Conservation (phyloP, 2,113 vertebrate species). For the Anseranas semipalmata region DNA sequence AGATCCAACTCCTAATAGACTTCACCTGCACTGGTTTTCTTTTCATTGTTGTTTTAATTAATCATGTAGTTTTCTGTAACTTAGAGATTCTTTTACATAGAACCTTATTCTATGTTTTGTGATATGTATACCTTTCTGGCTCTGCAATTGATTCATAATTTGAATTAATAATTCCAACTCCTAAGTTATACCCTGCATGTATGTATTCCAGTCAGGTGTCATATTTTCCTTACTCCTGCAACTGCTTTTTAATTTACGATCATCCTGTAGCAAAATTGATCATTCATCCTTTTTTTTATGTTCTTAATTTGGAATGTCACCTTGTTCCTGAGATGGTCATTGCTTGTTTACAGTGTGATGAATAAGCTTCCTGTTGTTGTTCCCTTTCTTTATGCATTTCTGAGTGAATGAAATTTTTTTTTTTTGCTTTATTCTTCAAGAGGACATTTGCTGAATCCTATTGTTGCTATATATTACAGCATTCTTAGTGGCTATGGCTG, state of each 20-base stretch:
- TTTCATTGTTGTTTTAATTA: background rate
- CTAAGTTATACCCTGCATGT: background rate
- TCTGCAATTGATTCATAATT: background rate
- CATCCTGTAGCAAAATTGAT: background rate
- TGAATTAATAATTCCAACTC: background rate
- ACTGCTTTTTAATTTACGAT: background rate
- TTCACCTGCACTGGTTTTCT: background rate
- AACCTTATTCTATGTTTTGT: background rate
- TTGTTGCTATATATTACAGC: background rate
- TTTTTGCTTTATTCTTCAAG: background rate
- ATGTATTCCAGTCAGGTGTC: background rate
- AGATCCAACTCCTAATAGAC: background rate
- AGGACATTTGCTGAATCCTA: background rate
- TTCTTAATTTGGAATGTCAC: background rate
- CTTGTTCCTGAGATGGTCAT: background rate
- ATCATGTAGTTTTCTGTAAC: background rate
- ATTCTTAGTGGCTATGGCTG: background rate
- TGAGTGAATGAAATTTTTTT: background rate
- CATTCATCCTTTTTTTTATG: background rate
- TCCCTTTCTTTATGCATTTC: background rate
- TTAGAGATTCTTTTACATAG: background rate
- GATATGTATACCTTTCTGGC: background rate
- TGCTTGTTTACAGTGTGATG: background rate
- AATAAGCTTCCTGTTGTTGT: background rate
- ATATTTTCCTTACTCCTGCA: background rate